Evolutionary conservation across 2,888 invertebrate genomes (phyloP).

Genomic region (Fragum whitleyi): DNA sequence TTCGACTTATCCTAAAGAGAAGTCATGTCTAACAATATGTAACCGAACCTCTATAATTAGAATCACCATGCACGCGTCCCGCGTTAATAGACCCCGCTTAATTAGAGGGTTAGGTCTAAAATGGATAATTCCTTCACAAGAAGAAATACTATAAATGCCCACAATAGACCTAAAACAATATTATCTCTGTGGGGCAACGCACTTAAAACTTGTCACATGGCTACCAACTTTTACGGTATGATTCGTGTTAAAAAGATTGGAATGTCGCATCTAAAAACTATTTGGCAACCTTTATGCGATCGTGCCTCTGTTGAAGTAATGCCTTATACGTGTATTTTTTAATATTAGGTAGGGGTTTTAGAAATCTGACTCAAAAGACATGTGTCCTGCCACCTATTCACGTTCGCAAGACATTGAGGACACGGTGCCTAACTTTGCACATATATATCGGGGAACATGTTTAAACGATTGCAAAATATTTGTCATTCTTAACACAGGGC

Average conservation of each 20-base stretch:
- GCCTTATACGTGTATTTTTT: no score
- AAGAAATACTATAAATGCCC: conserved; percentile 18
- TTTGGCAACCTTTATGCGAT: no score
- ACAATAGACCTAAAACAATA: conserved; percentile 12
- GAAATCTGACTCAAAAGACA: no score
- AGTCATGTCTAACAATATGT: not conserved
- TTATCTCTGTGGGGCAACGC: conserved; percentile 3
- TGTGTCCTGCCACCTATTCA: no score
- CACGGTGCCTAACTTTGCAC: no score
- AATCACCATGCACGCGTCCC: conserved; percentile 54
- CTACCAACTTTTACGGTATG: not conserved
- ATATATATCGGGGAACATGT: no score
- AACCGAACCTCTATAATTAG: conserved; percentile 45
- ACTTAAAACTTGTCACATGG: conserved; percentile 20
- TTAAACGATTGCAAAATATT: no score
- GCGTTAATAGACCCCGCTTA: conserved; percentile 41
- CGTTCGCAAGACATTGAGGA: no score
- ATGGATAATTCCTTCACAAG: conserved; percentile 1
- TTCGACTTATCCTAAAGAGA: not conserved
- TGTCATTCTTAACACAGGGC: no score
- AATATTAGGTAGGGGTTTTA: no score
- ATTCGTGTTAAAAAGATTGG: not conserved
- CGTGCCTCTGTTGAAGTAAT: no score
- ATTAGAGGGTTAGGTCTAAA: conserved; percentile 55
- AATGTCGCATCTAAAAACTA: not conserved